Evolutionary conservation across 2,797 vertebrate genomes (phyloP).

Genomic region (Neostethus bicornis): DNA sequence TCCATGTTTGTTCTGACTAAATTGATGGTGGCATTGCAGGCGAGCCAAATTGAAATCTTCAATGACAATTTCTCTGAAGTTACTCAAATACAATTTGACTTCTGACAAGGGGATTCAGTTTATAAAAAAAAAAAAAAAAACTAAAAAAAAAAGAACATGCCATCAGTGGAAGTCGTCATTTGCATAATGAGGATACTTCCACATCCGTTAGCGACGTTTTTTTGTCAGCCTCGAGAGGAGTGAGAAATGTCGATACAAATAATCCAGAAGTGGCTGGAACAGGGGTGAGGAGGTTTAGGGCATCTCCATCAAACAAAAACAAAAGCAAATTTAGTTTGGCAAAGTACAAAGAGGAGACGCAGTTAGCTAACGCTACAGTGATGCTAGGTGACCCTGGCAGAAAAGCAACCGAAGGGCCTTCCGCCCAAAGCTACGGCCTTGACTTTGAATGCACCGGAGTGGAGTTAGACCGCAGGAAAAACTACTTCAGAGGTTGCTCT

Average conservation of each 20-base stretch:
- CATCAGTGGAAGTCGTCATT: conserved; percentile 88
- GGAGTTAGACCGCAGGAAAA: conserved; percentile 67
- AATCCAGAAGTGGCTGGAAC: conserved; percentile 77
- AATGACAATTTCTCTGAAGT: conserved; percentile 92
- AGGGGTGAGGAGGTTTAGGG: conserved; percentile 48
- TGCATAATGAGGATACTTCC: conserved; percentile 95
- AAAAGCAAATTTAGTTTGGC: conserved; percentile 79
- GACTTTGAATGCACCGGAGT: conserved; percentile 62
- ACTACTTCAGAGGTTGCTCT: conserved; percentile 71
- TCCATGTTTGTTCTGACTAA: conserved; percentile 87
- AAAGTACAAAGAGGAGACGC: conserved; percentile 31
- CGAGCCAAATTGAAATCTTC: conserved; percentile 88
- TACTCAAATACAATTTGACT: conserved; percentile 97
- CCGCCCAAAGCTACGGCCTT: conserved; percentile 74
- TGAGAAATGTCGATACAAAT: conserved; percentile 85
- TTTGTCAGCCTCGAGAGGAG: conserved; percentile 87
- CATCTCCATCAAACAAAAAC: conserved; percentile 79
- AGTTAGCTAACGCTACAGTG: conserved; percentile 42
- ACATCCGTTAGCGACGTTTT: conserved; percentile 90
- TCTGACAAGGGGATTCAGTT: conserved; percentile 95
- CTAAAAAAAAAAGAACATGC: conserved; percentile 91
- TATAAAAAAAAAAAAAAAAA: no score
- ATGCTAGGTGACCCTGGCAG: conserved; percentile 72
- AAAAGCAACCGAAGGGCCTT: conserved; percentile 49
- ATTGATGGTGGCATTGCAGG: conserved; percentile 87